Conservation (phyloP, 1,140 invertebrate genomes). For the Zaprionus nigranus region DNA sequence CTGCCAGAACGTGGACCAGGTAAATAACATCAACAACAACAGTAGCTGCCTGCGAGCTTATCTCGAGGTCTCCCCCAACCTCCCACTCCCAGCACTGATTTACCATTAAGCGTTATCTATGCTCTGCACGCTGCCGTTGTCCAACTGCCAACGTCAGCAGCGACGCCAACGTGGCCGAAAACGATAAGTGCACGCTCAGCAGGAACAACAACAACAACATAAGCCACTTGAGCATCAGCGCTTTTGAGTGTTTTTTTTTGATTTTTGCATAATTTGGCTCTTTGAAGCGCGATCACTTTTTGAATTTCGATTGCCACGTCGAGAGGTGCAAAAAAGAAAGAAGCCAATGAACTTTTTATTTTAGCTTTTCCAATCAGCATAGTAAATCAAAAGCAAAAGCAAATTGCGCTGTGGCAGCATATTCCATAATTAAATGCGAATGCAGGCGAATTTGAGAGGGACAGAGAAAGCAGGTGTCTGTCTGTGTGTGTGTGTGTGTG, state of each 20-base stretch:
- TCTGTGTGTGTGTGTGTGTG: slow-evolving; percentile 16
- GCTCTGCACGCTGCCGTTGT: slow-evolving; percentile 10
- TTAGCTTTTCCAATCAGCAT: background rate
- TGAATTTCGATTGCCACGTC: slow-evolving; percentile 66
- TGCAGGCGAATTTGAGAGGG: slow-evolving; percentile 41
- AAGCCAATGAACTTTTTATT: slow-evolving; percentile 44
- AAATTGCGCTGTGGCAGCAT: slow-evolving; percentile 30
- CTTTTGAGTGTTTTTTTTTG: background rate
- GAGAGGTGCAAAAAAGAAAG: slow-evolving; percentile 7
- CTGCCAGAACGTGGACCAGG: slow-evolving; percentile 84
- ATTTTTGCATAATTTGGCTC: slow-evolving; percentile 31
- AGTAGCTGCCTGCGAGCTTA: slow-evolving; percentile 12
- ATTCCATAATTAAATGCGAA: slow-evolving; percentile 51
- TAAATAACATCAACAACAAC: slow-evolving; percentile 58
- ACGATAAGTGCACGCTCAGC: slow-evolving; percentile 40
- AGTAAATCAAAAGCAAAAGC: slow-evolving; percentile 14
- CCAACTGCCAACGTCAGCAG: slow-evolving; percentile 64
- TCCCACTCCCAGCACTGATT: slow-evolving; percentile 20
- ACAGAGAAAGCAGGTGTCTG: background rate
- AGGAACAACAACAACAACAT: slow-evolving; percentile 21
- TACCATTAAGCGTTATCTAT: slow-evolving; percentile 43
- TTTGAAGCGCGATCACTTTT: slow-evolving; percentile 24
- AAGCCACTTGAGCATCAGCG: slow-evolving; percentile 13
- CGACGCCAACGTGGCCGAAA: slow-evolving; percentile 68
- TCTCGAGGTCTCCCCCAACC: slow-evolving; percentile 17